Evolutionary conservation across 23 tunicate genomes (phyloP).

Genomic region (Halocynthia aurantium): DNA sequence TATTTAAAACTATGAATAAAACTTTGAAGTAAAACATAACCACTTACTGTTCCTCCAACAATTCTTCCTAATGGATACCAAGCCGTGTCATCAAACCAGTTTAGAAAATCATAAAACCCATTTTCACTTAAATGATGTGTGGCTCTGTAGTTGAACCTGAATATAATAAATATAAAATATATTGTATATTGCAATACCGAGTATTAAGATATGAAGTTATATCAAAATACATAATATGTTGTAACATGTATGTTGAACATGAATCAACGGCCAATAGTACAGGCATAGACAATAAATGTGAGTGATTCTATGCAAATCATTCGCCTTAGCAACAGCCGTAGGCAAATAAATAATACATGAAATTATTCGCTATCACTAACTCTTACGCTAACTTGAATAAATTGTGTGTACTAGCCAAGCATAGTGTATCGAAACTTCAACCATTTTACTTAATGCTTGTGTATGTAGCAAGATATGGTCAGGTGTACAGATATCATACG

Average conservation of each 20-base stretch:
- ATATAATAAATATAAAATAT: background rate
- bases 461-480: too few relatives aligned
- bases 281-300: too few relatives aligned
- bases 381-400: too few relatives aligned
- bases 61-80: conserved; percentile 99
- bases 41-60: conserved; percentile 98
- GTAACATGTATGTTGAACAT: too few relatives aligned
- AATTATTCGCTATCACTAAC: too few relatives aligned
- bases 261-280: too few relatives aligned
- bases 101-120: conserved; percentile 96
- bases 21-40: background rate
- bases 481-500: too few relatives aligned
- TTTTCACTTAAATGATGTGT: conserved; percentile 89
- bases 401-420: too few relatives aligned
- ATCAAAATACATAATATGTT: background rate
- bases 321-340: too few relatives aligned
- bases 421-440: too few relatives aligned
- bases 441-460: too few relatives aligned
- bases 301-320: too few relatives aligned
- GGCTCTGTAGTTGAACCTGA: conserved; percentile 97
- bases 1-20: background rate
- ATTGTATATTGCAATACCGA: background rate
- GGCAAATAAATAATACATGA: background rate
- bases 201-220: background rate
- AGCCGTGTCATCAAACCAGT: conserved; percentile 99